phyloP scores from a whole-genome alignment of 1,140 invertebrate species.

The Euwallacea fornicatus region DNA sequence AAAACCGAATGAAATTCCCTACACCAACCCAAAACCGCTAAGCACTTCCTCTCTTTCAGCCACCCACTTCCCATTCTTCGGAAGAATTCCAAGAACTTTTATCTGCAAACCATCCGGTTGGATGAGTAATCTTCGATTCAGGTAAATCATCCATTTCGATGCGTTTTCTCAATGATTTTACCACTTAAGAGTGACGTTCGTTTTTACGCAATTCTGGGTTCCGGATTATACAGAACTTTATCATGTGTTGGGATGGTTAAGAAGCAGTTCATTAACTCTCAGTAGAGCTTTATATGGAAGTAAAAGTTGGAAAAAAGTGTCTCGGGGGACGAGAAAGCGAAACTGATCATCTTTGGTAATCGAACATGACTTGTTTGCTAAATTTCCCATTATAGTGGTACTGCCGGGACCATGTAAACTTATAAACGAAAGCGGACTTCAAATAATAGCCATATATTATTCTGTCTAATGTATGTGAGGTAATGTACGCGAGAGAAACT shows the following conservation, averaged over 20 bases:
- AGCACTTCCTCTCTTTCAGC: conserved; percentile 7
- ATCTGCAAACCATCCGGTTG: conserved; percentile 4
- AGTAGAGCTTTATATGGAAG: background rate
- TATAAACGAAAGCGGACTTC: background rate
- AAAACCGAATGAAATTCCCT: background rate
- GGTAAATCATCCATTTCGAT: conserved; percentile 11
- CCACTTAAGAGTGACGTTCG: background rate
- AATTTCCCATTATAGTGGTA: conserved; percentile 2
- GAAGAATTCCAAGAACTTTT: conserved; percentile 22
- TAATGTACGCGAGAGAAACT: background rate
- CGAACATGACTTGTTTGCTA: conserved; percentile 1
- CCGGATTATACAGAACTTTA: background rate
- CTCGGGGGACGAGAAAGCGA: conserved; percentile 13
- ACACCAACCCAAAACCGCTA: background rate
- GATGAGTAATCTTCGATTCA: conserved; percentile 19
- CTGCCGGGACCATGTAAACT: background rate
- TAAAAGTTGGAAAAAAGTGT: conserved; percentile 9
- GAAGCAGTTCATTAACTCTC: background rate
- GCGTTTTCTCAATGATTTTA: conserved; percentile 5
- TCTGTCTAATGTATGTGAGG: background rate
- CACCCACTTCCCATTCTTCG: background rate
- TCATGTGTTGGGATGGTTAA: background rate
- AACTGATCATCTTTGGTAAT: conserved; percentile 7
- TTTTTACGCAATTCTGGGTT: background rate
- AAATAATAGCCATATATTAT: background rate